These are phyloP conservation scores for Phyllotreta striolata DNA, from an alignment of 2,888 invertebrate species.

Conservation along the genomic window DNA sequence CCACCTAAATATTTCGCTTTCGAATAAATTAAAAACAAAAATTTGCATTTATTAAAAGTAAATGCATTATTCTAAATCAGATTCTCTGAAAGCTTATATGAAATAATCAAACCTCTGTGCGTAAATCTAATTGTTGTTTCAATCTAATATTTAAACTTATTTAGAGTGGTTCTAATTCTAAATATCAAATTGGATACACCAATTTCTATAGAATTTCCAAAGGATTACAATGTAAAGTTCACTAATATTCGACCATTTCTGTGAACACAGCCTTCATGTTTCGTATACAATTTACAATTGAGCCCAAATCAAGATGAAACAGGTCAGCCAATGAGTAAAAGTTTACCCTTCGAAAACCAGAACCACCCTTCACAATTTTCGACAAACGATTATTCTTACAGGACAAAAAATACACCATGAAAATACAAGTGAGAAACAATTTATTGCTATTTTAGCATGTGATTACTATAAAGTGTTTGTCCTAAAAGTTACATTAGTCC, in stretches of 20 bases:
- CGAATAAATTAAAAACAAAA: constrained; percentile 7
- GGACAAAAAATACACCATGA: neutral
- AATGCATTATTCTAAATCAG: constrained; percentile 23
- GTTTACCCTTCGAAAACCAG: constrained; percentile 15
- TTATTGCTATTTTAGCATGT: too few species aligned
- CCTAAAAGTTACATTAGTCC: too few species aligned
- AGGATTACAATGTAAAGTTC: neutral
- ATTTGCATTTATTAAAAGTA: constrained; percentile 5
- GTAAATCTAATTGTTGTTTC: neutral
- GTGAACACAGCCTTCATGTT: neutral
- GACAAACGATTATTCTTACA: too few species aligned
- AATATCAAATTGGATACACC: constrained; percentile 8
- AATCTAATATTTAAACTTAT: neutral
- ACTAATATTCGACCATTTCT: too few species aligned
- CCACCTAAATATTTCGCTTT: neutral
- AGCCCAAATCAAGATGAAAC: constrained; percentile 2
- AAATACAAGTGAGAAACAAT: too few species aligned
- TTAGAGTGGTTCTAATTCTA: constrained; percentile 23
- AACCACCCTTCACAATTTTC: constrained; percentile 23
- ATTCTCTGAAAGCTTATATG: constrained; percentile 18
- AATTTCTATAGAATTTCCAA: constrained; percentile 32
- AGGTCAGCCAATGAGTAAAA: constrained; percentile 19
- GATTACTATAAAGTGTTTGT: too few species aligned
- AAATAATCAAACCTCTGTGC: neutral
- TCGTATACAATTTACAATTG: constrained; percentile 32